A percentile compares a stretch with the other conserved stretches of the same genome.
Conservation (phyloP, 2,113 vertebrate species). For the Dascyllus trimaculatus region DNA sequence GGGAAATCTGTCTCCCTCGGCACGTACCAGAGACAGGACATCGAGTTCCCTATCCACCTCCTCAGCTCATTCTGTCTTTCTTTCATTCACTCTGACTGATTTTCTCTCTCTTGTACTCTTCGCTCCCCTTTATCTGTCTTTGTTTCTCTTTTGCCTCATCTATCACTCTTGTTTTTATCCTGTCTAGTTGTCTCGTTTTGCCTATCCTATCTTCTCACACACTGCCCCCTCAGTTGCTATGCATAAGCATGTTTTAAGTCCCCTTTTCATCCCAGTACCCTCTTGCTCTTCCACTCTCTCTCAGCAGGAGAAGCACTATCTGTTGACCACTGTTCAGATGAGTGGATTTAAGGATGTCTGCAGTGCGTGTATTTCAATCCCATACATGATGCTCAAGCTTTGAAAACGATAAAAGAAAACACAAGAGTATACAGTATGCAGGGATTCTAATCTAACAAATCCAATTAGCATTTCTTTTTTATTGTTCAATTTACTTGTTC, state of each 20-base stretch:
- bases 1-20: conserved; percentile 77
- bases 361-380: conserved; percentile 43
- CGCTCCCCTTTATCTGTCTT: conserved; percentile 62
- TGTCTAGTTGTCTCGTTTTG: conserved; percentile 63
- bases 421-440: conserved; percentile 57
- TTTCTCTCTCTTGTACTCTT: conserved; percentile 64
- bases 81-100: conserved; percentile 76
- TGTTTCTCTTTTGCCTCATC: conserved; percentile 68
- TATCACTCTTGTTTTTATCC: conserved; percentile 68
- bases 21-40: conserved; percentile 71
- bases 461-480: conserved; percentile 62
- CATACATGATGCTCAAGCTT: conserved; percentile 44
- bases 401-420: conserved; percentile 64
- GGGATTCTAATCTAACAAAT: conserved; percentile 72
- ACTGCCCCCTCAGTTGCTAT: conserved; percentile 23
- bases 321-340: conserved; percentile 52
- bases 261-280: conserved; percentile 39
- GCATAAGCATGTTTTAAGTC: conserved; percentile 53
- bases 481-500: conserved; percentile 69
- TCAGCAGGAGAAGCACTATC: conserved; percentile 52
- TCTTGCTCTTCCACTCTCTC: conserved; percentile 12
- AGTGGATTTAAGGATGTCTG: conserved; percentile 67
- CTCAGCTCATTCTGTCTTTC: conserved; percentile 57
- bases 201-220: conserved; percentile 60
- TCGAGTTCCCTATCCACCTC: conserved; percentile 64